Evolutionary conservation across 2,888 invertebrate species (phyloP), one percentile per base, ranked within the genome.

Genomic region (Cactoblastis cactorum): DNA sequence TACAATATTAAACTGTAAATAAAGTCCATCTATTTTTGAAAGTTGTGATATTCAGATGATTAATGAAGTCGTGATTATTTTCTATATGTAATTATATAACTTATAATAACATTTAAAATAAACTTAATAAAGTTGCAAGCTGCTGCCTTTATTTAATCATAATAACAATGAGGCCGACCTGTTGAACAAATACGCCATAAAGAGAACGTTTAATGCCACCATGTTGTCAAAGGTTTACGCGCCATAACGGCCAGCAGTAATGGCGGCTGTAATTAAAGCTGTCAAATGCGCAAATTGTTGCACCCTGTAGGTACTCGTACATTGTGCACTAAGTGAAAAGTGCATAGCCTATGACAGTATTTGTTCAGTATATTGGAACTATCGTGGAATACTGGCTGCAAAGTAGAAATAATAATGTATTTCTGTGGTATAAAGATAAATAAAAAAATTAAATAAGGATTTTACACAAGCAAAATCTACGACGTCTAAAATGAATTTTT

Each of bases 181-280:
- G 79, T 81, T 83, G 80, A 77, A 63, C 74, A 74, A 77, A 81
- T 77, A 80, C 28, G 79, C 74, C 74, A 77, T 80, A 83, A 80
- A 80, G 65, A 59, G 65, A 62, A 55, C 53, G 60, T 64, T 69
- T 67, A 62, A 65, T 64, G 53, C 57, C 57, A 62, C 58, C 57
- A 53, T 65, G 59, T 64, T 61, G 66, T 60, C 55, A 56, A 57
- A 51, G 61, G 68, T 74, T 74, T 72, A 75, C 65, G 71, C 62
- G 60, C 67, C 56, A 64, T 67, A 68, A 68, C 63, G 46, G 55
- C 50, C 43, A 32, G 55, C 50, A 57, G 58, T 45, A 45, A 45
- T 55, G 52, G 59, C 62, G 61, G 57, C 56, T 59, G 70, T 74
- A 77, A 77, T 77, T 77, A 75, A 73, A 71, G 67, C 59, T 67